Evolutionary conservation across 2,113 vertebrate species (phyloP), one percentile per base, ranked within the genome.

Genomic region (Alouatta palliata): DNA sequence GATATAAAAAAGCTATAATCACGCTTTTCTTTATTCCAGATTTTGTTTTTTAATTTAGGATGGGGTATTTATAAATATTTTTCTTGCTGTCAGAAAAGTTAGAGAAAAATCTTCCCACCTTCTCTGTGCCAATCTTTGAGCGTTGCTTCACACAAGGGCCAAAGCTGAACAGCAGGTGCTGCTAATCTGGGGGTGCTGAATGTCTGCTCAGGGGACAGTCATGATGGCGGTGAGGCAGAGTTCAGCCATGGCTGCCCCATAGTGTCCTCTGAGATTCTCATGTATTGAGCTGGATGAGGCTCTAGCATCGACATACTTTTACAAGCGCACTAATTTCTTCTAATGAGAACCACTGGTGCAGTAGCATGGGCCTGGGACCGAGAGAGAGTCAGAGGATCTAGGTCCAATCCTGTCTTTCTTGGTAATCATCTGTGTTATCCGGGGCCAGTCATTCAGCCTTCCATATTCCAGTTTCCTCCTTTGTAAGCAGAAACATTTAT

Each of bases 1-100:
- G 71, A 81, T 49, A 71, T 30, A 83, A 93, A 96, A 68, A 94
- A 90, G n/a, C 45, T 17, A 30, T 70, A 85, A 76, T 76, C 8
- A 52, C 75, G 2, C 11, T 58, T 88, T 83, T 21, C 17, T 68
- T 82, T 75, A 73, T 82, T 68, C 6, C 2, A 37, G 49, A 90
- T 23, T 49, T 45, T 90, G n/a, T 30, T 21, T 23, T 32, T 3
- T n/a, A 70, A 52, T 73, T 82, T 71, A 94, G 43, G 35, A 21
- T 20, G 52, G 86, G 21, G 1, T 92, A 54, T 70, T 66, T 88
- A 82, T 23, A 83, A 13, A 9, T 45, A 73, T 27, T n/a, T 86
- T 58, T 64, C 43, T 73, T 43, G 8, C 61, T n/a, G 68, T 54
- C 35, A 90, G 11, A 56, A 32, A 45, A 92, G 27, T 87, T 84